These are phyloP conservation scores for Phenganax subtilis DNA, from an alignment of 92 coral and sea anemone species.

Conservation along the genomic window DNA sequence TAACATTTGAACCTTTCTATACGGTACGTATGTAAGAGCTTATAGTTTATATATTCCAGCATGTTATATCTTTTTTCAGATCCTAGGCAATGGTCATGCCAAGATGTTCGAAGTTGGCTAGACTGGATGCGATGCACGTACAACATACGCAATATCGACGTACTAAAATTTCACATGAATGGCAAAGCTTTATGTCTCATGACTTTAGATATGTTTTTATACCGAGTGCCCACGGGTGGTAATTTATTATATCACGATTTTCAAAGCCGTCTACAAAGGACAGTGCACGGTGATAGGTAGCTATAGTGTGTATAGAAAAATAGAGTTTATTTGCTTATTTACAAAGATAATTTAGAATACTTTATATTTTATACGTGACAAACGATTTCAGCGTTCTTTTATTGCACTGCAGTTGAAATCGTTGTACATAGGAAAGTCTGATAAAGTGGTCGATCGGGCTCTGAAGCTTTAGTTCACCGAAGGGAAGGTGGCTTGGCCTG, in stretches of 20 bases:
- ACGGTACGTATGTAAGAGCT: no score
- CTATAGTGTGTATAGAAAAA: background rate
- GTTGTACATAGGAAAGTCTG: slow-evolving; percentile 1
- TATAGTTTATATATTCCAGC: background rate
- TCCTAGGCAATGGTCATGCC: slow-evolving; percentile 89
- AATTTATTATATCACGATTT: slow-evolving; percentile 86
- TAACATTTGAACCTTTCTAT: no score
- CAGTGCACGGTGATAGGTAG: slow-evolving; percentile 57
- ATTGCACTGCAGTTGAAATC: background rate
- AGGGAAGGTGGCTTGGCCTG: no score
- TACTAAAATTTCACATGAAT: slow-evolving; percentile 93
- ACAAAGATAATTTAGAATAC: background rate
- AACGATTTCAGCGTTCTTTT: slow-evolving; percentile 1
- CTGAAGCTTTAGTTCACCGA: no score
- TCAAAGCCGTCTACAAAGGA: slow-evolving; percentile 76
- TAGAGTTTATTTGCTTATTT: slow-evolving; percentile 7
- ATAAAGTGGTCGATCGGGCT: no score
- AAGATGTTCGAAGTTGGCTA: slow-evolving; percentile 84
- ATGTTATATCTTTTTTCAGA: slow-evolving; percentile 45
- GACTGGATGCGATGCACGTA: slow-evolving; percentile 78
- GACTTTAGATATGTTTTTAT: slow-evolving; percentile 97
- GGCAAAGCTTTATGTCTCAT: slow-evolving; percentile 97
- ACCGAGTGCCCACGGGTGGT: slow-evolving; percentile 95
- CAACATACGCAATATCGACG: slow-evolving; percentile 65
- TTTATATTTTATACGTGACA: background rate